A percentile compares a stretch with the other conserved stretches of the same genome.
Conservation (phyloP, 35 echinoderm and acorn worm species). For the Amphiura filiformis region DNA sequence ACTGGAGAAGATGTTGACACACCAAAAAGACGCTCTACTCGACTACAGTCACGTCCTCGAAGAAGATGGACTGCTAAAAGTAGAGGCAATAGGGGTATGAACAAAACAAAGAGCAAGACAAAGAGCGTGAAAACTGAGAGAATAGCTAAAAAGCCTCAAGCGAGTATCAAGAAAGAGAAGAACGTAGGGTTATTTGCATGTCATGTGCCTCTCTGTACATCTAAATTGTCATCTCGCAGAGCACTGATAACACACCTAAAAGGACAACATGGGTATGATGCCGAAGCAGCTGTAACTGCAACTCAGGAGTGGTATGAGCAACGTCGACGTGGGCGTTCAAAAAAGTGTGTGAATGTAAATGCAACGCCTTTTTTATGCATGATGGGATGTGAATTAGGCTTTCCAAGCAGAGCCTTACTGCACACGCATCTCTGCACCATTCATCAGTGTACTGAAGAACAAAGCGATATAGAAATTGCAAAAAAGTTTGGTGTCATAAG, state of each 20-base stretch:
- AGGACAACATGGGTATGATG: neutral
- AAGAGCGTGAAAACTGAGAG: no score
- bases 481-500: neutral
- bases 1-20: neutral
- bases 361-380: neutral
- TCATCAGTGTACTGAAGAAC: neutral
- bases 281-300: neutral
- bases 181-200: no score
- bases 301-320: neutral
- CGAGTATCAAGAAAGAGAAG: no score
- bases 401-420: neutral
- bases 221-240: neutral
- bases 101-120: neutral
- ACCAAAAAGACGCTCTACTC: neutral
- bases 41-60: neutral
- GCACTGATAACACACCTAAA: neutral
- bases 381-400: neutral
- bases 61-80: neutral
- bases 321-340: neutral
- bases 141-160: no score
- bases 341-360: neutral
- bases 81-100: neutral
- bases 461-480: neutral
- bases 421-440: neutral
- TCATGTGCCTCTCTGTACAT: neutral